Base-by-base conservation (phyloP, 2,797 vertebrate species). In the Triplophysa bombifrons region DNA sequence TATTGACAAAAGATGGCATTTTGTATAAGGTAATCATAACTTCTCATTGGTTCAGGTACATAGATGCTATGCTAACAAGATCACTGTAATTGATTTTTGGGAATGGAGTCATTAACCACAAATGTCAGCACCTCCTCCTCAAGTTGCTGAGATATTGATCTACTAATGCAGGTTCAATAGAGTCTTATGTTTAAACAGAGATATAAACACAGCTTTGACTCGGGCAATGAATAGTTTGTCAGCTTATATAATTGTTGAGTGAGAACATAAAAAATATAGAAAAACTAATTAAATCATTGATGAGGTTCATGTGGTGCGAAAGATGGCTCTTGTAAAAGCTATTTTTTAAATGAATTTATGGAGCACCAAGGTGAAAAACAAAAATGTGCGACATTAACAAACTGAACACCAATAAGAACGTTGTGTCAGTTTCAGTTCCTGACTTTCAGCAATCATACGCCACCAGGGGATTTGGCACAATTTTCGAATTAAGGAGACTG, bases 161-260 rank as follows among this genome's bases (percentile, higher is more conserved):
- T 80, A 68, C 83, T 90, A 89, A 89, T 90, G 90, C 82, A 81
- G 68, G 82, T 84, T 86, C 87, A 83, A 88, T 88, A 81, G 53
- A 81, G 80, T 82, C 85, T 86, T 83, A 87, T 87, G 85, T 87
- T 90, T 86, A 89, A 90, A 87, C 87, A 84, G 83, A 87, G 86
- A 81, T 67, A 83, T 76, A 80, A 75, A 84, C 79, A 75, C 70
- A 84, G 85, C 85, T 84, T 81, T 83, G 84, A 88, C 85, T 85
- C 30, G 12, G 25, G 50, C 72, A 20, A 78, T 83, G 81, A 84
- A 82, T 72, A 77, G 80, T 73, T 77, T 55, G 25, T 50, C 67
- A 55, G 63, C 60, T 51, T 75, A 58, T 34, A 51, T 82, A 66
- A 70, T 70, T 66, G 41, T 72, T 58, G 0, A 80, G 50, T 44